Conservation (phyloP, 2,888 invertebrate species). For the Microctonus brassicae region DNA sequence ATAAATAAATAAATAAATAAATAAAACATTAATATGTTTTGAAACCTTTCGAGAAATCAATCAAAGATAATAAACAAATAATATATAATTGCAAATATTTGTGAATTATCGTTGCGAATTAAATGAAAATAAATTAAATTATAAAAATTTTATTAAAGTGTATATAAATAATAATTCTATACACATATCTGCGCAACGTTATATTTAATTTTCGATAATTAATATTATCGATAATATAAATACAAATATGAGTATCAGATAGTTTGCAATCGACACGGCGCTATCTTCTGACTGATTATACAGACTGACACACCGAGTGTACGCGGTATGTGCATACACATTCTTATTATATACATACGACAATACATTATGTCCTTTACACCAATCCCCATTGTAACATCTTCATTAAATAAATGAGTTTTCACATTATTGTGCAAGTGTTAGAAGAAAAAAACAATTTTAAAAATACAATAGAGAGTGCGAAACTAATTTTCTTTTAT, state of each 20-base stretch:
- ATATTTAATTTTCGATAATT: neutral
- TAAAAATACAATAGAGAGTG: neutral
- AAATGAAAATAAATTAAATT: too few relatives aligned
- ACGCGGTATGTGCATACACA: slow-evolving; percentile 50
- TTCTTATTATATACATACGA: slow-evolving; percentile 53
- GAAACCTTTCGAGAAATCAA: too few relatives aligned
- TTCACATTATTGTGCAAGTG: slow-evolving; percentile 21
- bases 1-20: too few relatives aligned
- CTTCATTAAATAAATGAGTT: slow-evolving; percentile 3
- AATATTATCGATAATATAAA: slow-evolving; percentile 22
- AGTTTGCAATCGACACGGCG: slow-evolving; percentile 46
- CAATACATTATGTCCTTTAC: slow-evolving; percentile 49
- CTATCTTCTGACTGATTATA: slow-evolving; percentile 52
- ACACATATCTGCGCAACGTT: neutral
- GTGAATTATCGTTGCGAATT: too few relatives aligned
- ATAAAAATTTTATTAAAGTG: too few relatives aligned
- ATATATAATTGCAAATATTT: too few relatives aligned
- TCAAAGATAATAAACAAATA: too few relatives aligned
- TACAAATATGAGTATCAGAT: slow-evolving; percentile 24
- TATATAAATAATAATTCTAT: too few relatives aligned
- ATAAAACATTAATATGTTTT: too few relatives aligned
- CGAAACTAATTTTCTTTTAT: too few relatives aligned
- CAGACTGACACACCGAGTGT: slow-evolving; percentile 50
- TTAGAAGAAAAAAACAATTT: neutral
- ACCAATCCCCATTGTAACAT: slow-evolving; percentile 35